These are phyloP conservation scores for Drosophila longiperda DNA, from an alignment of 2,888 invertebrate species.

Conservation along the genomic window DNA sequence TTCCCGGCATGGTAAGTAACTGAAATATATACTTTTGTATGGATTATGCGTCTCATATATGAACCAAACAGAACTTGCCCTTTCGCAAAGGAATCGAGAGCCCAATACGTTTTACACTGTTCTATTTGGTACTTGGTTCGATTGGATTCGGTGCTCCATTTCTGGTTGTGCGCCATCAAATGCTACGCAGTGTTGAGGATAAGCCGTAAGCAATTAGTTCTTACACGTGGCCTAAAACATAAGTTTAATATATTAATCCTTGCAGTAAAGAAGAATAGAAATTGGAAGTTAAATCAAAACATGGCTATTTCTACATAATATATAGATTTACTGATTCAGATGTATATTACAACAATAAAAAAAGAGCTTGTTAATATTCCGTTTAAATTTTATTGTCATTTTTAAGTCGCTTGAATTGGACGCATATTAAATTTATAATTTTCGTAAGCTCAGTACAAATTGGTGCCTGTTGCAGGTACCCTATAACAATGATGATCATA, in stretches of 20 bases:
- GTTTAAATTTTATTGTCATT: slow-evolving; percentile 60
- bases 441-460: slow-evolving; percentile 36
- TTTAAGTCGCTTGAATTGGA: slow-evolving; percentile 28
- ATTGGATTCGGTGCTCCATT: slow-evolving; percentile 76
- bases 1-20: slow-evolving; percentile 72
- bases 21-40: background rate
- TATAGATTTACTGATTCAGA: background rate
- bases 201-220: slow-evolving; percentile 28
- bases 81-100: slow-evolving; percentile 60
- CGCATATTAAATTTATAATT: slow-evolving; percentile 29
- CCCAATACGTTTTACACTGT: slow-evolving; percentile 72
- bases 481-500: slow-evolving; percentile 46
- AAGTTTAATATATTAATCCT: background rate
- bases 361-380: background rate
- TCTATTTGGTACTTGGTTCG: slow-evolving; percentile 53
- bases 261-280: slow-evolving; percentile 18
- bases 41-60: background rate
- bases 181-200: slow-evolving; percentile 54
- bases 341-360: background rate
- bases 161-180: slow-evolving; percentile 65
- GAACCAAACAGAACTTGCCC: slow-evolving; percentile 56
- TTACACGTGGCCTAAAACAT: background rate
- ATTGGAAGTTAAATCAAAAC: background rate
- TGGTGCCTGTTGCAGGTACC: slow-evolving; percentile 30
- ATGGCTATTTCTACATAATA: background rate